Base-by-base conservation (phyloP, 2,113 vertebrate genomes). In the Charina bottae region DNA sequence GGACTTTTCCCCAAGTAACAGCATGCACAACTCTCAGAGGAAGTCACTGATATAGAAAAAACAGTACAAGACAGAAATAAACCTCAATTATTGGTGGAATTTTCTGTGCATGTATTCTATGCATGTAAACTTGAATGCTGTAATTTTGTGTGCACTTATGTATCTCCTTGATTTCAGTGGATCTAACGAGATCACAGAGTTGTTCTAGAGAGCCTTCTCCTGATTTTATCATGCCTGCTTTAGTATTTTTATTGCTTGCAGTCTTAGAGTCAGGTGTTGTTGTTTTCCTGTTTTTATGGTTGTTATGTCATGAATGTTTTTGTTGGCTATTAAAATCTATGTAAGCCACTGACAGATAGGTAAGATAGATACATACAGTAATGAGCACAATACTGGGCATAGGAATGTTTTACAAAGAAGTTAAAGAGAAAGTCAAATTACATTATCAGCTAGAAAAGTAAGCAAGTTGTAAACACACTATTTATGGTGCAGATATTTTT, bases 401-500 rank as follows among this genome's bases (percentile, higher is more conserved):
- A 64, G n/a, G 42, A 33, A 13, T 24, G n/a, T 23, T 68, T 4
- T 37, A 83, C 0, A 58, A 91, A 28, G 49, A 10, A 10, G 92
- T 84, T 60, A 92, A 89, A 92, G 91, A 2, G 0, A 0, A 92
- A 64, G 46, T 12, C 89, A 90, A 54, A 0, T 13, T 21, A 83
- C 26, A 85, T 54, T 49, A 90, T 17, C 17, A 23, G 37, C 68
- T 88, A 59, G 9, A 55, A 56, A 42, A 49, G 56, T 3, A n/a
- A 89, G 24, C 12, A 93, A 90, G 6, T 83, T 68, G 42, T 10
- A 89, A 78, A 83, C 83, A 78, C 33, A 83, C 87, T 19, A 58
- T 87, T 83, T 94, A 93, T 93, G 93, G 3, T 62, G 88, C 19
- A 85, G 1, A 90, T 56, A 92, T 91, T 92, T 92, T 60, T 91